Conservation (phyloP, 2,888 invertebrate species). For the Dasysyrphus tricinctus region DNA sequence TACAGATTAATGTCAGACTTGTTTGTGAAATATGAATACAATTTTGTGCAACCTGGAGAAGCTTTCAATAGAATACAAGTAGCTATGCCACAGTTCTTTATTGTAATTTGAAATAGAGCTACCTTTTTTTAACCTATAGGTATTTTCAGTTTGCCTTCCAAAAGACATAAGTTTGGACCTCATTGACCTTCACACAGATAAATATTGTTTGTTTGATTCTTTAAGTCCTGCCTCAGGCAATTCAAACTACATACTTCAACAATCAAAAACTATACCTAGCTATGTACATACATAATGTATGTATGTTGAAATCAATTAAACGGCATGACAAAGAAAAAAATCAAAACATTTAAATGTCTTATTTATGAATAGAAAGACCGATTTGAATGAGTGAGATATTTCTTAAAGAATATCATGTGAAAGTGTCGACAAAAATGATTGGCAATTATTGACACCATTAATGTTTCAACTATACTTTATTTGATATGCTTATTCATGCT, state of each 20-base stretch:
- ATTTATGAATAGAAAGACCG: not conserved
- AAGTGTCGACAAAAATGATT: not conserved
- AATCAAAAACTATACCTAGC: no score
- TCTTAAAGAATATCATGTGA: not conserved
- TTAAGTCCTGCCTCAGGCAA: conserved; percentile 20
- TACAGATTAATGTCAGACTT: no score
- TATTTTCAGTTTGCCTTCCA: not conserved
- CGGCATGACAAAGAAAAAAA: not conserved
- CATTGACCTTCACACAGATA: not conserved
- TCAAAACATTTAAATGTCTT: not conserved
- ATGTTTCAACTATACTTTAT: not conserved
- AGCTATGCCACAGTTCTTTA: not conserved
- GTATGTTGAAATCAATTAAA: not conserved
- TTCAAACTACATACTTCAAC: not conserved
- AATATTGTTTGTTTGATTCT: not conserved
- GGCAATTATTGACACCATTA: not conserved
- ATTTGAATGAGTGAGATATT: conserved; percentile 1
- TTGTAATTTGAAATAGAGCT: not conserved
- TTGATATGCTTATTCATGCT: not conserved
- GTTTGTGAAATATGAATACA: no score
- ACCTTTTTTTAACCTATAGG: not conserved
- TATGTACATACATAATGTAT: not conserved
- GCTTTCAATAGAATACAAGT: not conserved
- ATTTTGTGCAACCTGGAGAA: no score
- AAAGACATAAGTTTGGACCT: not conserved